Base-by-base conservation (phyloP, 1,140 invertebrate genomes). In the Lamellibrachia luymesi region DNA sequence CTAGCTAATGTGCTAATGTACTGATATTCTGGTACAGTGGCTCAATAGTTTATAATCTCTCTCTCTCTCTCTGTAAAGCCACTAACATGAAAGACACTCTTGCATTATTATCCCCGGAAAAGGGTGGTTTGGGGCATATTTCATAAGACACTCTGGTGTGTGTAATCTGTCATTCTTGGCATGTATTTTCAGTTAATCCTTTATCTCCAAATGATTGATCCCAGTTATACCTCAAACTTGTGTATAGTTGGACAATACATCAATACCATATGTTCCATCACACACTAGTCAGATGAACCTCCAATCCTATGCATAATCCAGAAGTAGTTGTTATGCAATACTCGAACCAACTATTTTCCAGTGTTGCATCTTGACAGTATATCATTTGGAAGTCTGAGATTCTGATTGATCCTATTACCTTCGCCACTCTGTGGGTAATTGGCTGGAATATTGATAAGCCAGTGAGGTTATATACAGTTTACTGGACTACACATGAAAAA, bases 381-480 rank as follows among this genome's bases (percentile, higher is more conserved):
- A 80, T 80, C 64, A 80, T 80, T 80, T 80, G 64, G 64, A 2
- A 80, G 7, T 80, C 64, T 10, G 64, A 10, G 13, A 80, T 80
- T 80, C 64, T 80, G 64, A 80, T 80, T 80, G 64, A 80, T 80
- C 64, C 64, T 80, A 80, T 80, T 80, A 80, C 64, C 64, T 80
- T 22, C 25, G 64, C 64, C 17, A 80, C 64, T 80, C 6, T 22
- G 64, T 4, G 64, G 64, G 64, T 80, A 80, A 80, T 80, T 80
- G 64, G 64, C 64, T 80, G 64, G 64, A 80, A 80, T 80, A 80
- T 80, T 80, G 64, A 80, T 80, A 80, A 80, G 64, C 64, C 64
- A 17, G 17, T 56, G 64, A 80, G 64, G 64, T 80, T 80, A 80
- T 80, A 80, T 80, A 80, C 64, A 4, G 64, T 80, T 22, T 80